Percentiles rank a stretch among this genome's conserved stretches.
Evolutionary conservation across 2,113 vertebrate species (phyloP).

Genomic region (Halichoeres trimaculatus): DNA sequence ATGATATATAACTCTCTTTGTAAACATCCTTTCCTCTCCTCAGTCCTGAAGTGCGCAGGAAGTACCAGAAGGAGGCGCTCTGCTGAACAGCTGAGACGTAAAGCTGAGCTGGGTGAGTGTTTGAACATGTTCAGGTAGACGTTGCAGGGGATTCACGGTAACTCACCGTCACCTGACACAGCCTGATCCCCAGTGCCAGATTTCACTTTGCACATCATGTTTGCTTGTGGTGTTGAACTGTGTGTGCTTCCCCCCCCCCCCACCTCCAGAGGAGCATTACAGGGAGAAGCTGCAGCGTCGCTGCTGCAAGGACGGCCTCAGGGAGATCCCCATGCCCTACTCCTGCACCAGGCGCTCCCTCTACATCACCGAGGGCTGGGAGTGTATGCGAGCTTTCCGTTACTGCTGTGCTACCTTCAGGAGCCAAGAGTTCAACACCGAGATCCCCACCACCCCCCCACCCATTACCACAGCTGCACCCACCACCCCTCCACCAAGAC

Average conservation of each 20-base stretch:
- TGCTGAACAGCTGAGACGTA: slow-evolving; percentile 65
- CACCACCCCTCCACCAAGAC: background rate
- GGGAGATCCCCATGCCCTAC: slow-evolving; percentile 87
- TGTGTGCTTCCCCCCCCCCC: background rate
- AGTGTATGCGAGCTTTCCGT: slow-evolving; percentile 87
- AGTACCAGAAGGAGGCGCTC: slow-evolving; percentile 76
- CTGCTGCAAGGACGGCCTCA: slow-evolving; percentile 90
- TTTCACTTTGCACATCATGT: too few relatives aligned
- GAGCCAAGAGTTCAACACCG: slow-evolving; percentile 60
- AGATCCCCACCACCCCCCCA: slow-evolving; percentile 56
- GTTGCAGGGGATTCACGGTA: too few relatives aligned
- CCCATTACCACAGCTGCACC: slow-evolving; percentile 13
- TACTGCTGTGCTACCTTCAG: slow-evolving; percentile 85
- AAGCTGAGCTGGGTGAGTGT: slow-evolving; percentile 73
- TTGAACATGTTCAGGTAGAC: background rate
- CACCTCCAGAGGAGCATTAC: slow-evolving; percentile 81
- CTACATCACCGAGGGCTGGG: slow-evolving; percentile 83
- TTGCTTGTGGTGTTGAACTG: background rate
- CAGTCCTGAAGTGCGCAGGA: slow-evolving; percentile 66
- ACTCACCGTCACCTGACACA: too few relatives aligned
- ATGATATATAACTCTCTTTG: too few relatives aligned
- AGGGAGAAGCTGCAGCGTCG: slow-evolving; percentile 66
- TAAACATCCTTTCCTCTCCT: background rate
- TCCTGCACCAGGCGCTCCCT: slow-evolving; percentile 79
- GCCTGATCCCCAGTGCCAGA: too few relatives aligned